Evolutionary conservation across 2,888 invertebrate species (phyloP), one percentile per base, ranked within the genome.

Genomic region (Liodrosophila aerea): DNA sequence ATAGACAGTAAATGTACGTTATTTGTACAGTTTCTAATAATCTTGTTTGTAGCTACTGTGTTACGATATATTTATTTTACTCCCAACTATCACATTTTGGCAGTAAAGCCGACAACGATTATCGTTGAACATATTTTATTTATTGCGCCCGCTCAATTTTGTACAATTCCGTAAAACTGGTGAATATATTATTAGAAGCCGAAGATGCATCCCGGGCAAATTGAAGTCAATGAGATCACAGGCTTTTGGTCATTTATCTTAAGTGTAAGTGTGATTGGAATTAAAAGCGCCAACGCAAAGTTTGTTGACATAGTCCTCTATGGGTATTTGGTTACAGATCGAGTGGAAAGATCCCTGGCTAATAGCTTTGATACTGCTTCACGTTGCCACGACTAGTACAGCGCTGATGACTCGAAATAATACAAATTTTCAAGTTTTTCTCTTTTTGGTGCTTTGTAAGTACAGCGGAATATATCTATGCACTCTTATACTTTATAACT

Each of bases 271-370:
- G 1, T 4, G n/a, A n/a, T n/a, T n/a, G n/a, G n/a, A n/a, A n/a
- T n/a, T 8, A 4, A 4, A 11, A 29, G 13, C 1, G 4, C n/a
- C 8, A 1, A n/a, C 4, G 9, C 5, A 0, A 34, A 5, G 1
- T 7, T 27, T 36, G 0, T 29, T 43, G 7, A 39, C 12, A 11
- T 16, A 22, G 12, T 8, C 7, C 8, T n/a, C 7, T 11, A 22
- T 22, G 5, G 15, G 8, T 29, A 7, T 9, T 7, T 5, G 2
- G 0, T 78, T 82, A 91, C 92, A 85, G 96, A 96, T 97, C 89
- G 96, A 97, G 88, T 97, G 96, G 96, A 92, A 92, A 78, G 97
- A 97, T 89, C 96, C 96, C 4, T 96, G 96, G 96, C 91, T 97
- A 9, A 94, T 95, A 64, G 94, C 93, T 11, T 90, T 97, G 9